Conservation (phyloP, 1,140 invertebrate species). For the Chionoecetes opilio region DNA sequence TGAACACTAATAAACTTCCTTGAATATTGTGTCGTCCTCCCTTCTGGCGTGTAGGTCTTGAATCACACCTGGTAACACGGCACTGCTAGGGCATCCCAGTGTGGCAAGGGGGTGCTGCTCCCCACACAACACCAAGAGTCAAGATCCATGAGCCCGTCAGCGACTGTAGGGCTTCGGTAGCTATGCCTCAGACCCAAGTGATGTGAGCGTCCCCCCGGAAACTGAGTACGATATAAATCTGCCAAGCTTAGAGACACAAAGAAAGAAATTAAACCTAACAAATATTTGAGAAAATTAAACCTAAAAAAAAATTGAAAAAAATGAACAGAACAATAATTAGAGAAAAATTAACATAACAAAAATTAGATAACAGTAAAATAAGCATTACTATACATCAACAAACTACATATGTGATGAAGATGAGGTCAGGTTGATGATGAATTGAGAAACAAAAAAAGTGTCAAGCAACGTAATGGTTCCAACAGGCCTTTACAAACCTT, state of each 20-base stretch:
- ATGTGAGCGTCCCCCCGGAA: background rate
- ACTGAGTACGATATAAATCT: too few relatives aligned
- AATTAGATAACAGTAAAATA: too few relatives aligned
- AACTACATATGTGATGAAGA: background rate
- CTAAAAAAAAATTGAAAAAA: too few relatives aligned
- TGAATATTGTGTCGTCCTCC: too few relatives aligned
- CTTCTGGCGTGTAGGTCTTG: background rate
- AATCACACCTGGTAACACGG: background rate
- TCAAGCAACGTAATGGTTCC: background rate
- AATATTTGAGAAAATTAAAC: too few relatives aligned
- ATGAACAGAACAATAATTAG: too few relatives aligned
- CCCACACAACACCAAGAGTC: background rate
- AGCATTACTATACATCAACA: too few relatives aligned
- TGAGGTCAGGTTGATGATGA: background rate
- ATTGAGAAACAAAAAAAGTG: too few relatives aligned
- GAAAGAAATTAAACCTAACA: too few relatives aligned
- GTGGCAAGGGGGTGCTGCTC: background rate
- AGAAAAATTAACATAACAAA: too few relatives aligned
- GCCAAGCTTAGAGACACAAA: too few relatives aligned
- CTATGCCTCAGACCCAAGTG: background rate
- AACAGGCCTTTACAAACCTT: too few relatives aligned
- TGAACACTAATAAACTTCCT: background rate
- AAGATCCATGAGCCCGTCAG: background rate
- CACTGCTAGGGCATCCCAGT: background rate
- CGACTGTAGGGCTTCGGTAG: background rate